These are phyloP conservation scores for Chauna torquata DNA, from an alignment of 2,113 vertebrate genomes.

Conservation along the genomic window DNA sequence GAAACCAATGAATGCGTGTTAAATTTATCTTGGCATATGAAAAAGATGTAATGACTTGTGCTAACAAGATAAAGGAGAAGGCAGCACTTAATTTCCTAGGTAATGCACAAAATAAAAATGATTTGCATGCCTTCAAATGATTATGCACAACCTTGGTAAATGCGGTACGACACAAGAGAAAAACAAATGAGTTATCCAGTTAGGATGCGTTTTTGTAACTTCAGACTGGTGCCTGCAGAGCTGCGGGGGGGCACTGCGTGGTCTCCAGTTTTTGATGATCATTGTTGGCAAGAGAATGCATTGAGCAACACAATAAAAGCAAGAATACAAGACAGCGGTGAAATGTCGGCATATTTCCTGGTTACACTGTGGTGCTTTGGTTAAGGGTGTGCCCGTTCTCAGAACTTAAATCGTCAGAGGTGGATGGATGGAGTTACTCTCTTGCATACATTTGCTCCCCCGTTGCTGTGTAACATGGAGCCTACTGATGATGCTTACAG, in stretches of 20 bases:
- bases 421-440: background rate
- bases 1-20: constrained; percentile 61
- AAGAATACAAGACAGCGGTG: background rate
- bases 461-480: background rate
- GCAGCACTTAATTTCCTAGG: constrained; percentile 69
- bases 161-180: background rate
- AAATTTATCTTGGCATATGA: constrained; percentile 70
- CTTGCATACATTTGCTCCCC: rapidly evolving
- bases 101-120: constrained; percentile 73
- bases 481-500: background rate
- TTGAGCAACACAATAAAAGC: background rate
- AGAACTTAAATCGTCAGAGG: background rate
- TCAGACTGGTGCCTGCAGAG: background rate
- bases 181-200: background rate
- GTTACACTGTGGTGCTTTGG: background rate
- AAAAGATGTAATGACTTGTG: constrained; percentile 72
- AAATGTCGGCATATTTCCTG: background rate
- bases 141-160: constrained; percentile 47
- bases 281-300: background rate
- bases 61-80: constrained; percentile 70
- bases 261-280: background rate
- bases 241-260: background rate
- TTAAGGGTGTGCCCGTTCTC: background rate
- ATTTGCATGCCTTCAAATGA: constrained; percentile 60
- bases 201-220: background rate